A percentile compares a stretch with the other conserved stretches of the same genome.
These are phyloP conservation scores for Beaufortia kweichowensis DNA, from an alignment of 2,113 vertebrate genomes.

Conservation along the genomic window DNA sequence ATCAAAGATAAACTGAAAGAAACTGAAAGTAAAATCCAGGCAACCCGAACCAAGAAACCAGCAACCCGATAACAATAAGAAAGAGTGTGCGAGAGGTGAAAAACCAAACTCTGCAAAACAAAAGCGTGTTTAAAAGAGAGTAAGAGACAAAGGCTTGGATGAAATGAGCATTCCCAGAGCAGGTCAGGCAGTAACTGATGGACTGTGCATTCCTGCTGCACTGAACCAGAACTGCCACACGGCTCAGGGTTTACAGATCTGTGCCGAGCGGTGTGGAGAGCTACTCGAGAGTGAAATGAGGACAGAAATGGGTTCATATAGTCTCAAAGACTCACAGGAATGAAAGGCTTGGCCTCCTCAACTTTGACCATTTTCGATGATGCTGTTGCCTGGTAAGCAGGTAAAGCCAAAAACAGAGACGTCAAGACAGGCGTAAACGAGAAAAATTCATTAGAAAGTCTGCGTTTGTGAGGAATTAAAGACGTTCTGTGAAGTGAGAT, in stretches of 20 bases:
- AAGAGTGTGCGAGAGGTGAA: not conserved
- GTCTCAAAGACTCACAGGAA: constrained; percentile 70
- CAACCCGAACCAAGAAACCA: constrained; percentile 66
- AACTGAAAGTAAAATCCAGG: constrained; percentile 60
- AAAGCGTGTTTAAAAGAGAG: constrained; percentile 7
- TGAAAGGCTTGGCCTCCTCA: constrained; percentile 75
- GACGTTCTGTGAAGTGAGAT: not conserved
- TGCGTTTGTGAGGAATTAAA: not conserved
- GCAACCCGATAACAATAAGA: constrained; percentile 8
- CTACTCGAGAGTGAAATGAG: constrained; percentile 36
- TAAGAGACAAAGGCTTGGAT: constrained; percentile 9
- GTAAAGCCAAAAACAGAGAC: constrained; percentile 69
- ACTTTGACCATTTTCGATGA: constrained; percentile 78
- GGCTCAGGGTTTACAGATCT: not conserved
- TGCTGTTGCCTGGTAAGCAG: constrained; percentile 80
- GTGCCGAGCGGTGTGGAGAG: not conserved
- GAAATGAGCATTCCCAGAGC: constrained; percentile 31
- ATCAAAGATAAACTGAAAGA: constrained; percentile 39
- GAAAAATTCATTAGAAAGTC: constrained; percentile 14
- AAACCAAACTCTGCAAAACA: constrained; percentile 32
- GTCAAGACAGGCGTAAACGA: constrained; percentile 53
- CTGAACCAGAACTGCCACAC: constrained; percentile 19
- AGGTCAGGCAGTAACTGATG: constrained; percentile 8
- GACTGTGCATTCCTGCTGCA: not conserved
- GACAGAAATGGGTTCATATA: constrained; percentile 43